Evolutionary conservation across 1,140 invertebrate genomes (phyloP).

Genomic region (Thalassaphorura encarpata): DNA sequence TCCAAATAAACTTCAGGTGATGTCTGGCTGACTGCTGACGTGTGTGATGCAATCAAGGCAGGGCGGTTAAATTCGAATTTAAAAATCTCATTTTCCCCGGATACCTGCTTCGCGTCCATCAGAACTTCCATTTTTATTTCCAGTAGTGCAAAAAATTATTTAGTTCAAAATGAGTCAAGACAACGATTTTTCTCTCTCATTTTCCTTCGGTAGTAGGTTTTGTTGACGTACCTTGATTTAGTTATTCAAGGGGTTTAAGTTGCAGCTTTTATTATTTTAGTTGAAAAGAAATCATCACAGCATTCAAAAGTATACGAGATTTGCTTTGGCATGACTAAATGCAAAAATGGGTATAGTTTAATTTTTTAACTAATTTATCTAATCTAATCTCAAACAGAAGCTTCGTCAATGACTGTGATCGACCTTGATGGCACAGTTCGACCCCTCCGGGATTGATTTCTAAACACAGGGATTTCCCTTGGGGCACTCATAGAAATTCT

Average conservation of each 20-base stretch:
- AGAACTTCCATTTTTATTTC: too few relatives aligned
- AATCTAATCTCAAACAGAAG: conserved; percentile 38
- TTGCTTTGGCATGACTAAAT: too few relatives aligned
- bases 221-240: neutral
- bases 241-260: neutral
- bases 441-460: conserved; percentile 9
- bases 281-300: neutral
- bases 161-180: too few relatives aligned
- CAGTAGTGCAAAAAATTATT: too few relatives aligned
- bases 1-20: too few relatives aligned
- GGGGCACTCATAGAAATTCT: conserved; percentile 3
- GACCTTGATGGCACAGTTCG: conserved; percentile 27
- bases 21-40: too few relatives aligned
- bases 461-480: conserved; percentile 30
- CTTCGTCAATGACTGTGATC: conserved; percentile 65
- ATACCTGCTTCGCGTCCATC: too few relatives aligned
- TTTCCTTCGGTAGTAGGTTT: neutral
- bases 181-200: too few relatives aligned
- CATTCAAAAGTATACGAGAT: too few relatives aligned
- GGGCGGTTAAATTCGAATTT: too few relatives aligned
- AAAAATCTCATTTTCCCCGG: too few relatives aligned
- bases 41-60: too few relatives aligned
- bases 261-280: neutral
- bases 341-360: neutral
- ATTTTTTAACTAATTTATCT: neutral